Base-by-base conservation (phyloP, 2,113 vertebrate genomes). In the Anarrhichthys ocellatus region DNA sequence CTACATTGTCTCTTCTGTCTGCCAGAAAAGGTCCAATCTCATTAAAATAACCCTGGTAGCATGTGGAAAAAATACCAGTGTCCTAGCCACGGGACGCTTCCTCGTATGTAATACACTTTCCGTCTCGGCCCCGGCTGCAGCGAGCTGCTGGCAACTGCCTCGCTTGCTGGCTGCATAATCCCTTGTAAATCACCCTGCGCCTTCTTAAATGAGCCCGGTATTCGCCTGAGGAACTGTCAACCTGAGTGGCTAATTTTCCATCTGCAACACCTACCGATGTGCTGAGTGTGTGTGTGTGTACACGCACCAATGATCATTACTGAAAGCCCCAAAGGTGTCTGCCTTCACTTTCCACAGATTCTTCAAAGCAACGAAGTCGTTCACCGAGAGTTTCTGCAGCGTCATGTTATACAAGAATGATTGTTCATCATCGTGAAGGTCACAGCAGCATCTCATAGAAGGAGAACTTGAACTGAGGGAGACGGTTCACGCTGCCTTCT, bases 31-130 rank as follows among this genome's bases (percentile, higher is more conserved):
- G 46, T 78, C 74, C 84, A 87, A 77, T 84, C 83, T 82, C 84
- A 87, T 94, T 88, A 90, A 91, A 93, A 91, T 83, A 86, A 76
- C 79, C 80, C 78, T 78, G 83, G 78, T 86, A 89, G 78, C 61
- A 11, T 67, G 68, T 80, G 92, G 92, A 1, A 87, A 89, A 91
- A 92, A 87, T 85, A 66, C 76, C 86, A 59, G 9, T 40, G 73
- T 69, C 80, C 69, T 72, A 73, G 42, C 83, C 70, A 6, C 42
- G 54, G 87, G 90, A 90, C 74, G 87, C 74, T 69, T 82, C 77
- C n/a, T 54, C 91, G 84, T 89, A 89, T 93, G 91, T 90, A 93
- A 84, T 78, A 56, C 73, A 77, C 84, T 92, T 94, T 94, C 88
- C 84, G 69, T 78, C 80, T 56, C 6, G 9, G 46, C 9, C 73